phyloP scores from a whole-genome alignment of 2,888 invertebrate genomes.

The Yponomeuta evonymella region DNA sequence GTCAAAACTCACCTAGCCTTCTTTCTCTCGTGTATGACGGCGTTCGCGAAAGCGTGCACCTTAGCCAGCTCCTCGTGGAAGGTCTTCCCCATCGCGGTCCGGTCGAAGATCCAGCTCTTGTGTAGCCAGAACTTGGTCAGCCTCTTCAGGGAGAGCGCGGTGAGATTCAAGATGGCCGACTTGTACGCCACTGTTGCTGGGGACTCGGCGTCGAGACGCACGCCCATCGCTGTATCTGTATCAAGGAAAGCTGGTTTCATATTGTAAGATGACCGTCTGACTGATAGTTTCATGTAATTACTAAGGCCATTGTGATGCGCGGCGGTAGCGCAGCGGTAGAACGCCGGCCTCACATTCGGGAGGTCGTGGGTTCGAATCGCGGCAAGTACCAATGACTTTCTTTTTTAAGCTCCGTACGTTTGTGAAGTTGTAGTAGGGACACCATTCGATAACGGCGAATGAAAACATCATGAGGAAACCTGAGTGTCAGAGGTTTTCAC shows the following conservation, averaged over 20 bases:
- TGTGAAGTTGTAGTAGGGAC: no score
- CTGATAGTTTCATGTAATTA: no score
- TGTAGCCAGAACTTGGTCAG: constrained; percentile 74
- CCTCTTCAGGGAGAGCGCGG: constrained; percentile 37
- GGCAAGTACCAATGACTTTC: no score
- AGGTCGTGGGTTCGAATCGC: no score
- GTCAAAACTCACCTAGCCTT: constrained; percentile 23
- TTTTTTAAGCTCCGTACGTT: no score
- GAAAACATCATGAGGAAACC: no score
- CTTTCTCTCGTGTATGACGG: constrained; percentile 70
- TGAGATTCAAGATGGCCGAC: constrained; percentile 61
- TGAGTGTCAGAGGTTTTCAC: no score
- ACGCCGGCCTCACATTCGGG: no score
- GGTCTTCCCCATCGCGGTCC: constrained; percentile 54
- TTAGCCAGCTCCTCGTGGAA: constrained; percentile 62
- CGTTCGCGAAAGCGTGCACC: constrained; percentile 72
- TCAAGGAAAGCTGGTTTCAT: constrained; percentile 12
- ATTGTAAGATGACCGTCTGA: no score
- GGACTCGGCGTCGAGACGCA: constrained; percentile 57
- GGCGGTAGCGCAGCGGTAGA: no score
- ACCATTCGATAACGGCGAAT: no score
- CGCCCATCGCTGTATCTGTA: constrained; percentile 79
- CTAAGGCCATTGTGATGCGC: no score
- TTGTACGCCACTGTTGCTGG: constrained; percentile 63
- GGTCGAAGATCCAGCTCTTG: constrained; percentile 65